Conservation (phyloP, 2,888 invertebrate genomes). For the Chrysomela aeneicollis region DNA sequence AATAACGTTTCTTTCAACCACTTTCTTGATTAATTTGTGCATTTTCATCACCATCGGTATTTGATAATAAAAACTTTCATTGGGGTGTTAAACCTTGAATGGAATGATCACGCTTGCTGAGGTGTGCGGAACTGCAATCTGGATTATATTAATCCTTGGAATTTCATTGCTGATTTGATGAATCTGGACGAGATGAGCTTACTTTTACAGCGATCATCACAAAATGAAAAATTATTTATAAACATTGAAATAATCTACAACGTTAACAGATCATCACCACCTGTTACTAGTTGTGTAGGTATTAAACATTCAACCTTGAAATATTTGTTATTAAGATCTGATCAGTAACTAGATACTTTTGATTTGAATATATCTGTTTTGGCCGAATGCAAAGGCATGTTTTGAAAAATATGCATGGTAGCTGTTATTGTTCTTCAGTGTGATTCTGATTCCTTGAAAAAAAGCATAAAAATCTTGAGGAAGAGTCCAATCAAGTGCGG, state of each 20-base stretch:
- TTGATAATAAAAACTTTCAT: conserved; percentile 1
- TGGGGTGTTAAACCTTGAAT: background rate
- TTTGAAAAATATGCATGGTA: no score
- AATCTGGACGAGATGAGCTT: background rate
- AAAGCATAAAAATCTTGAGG: no score
- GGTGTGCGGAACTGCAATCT: background rate
- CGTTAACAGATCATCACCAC: background rate
- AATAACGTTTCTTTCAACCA: background rate
- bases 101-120: background rate
- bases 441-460: no score
- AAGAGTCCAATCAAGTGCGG: no score
- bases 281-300: background rate
- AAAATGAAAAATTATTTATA: background rate
- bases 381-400: no score
- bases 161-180: conserved; percentile 1
- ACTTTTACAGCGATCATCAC: background rate
- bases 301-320: no score
- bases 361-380: no score
- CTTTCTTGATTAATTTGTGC: conserved; percentile 1
- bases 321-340: no score
- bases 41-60: background rate
- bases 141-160: background rate
- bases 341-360: no score
- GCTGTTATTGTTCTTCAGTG: no score
- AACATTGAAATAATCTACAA: background rate